Base-by-base conservation (phyloP, 2,113 vertebrate genomes). In the Erythrolamprus reginae region DNA sequence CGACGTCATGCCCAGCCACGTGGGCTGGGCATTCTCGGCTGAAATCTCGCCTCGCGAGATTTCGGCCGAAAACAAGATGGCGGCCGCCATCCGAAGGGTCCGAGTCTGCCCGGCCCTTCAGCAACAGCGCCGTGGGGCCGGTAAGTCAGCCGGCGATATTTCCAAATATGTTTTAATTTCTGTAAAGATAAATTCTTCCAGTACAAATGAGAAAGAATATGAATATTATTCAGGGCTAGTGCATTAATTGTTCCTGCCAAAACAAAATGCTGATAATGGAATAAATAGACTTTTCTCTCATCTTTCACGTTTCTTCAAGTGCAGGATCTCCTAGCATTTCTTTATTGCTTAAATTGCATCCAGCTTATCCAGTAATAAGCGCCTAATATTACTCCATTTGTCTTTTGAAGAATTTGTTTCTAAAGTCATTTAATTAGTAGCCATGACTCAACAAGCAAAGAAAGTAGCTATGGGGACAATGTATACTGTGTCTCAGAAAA, bases 111-210 rank as follows among this genome's bases (percentile, higher is more conserved):
- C n/a, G n/a, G n/a, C n/a, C n/a, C n/a, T n/a, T n/a, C n/a, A n/a
- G n/a, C n/a, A n/a, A n/a, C n/a, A n/a, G n/a, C n/a, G n/a, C n/a
- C n/a, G n/a, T n/a, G n/a, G n/a, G n/a, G n/a, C n/a, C n/a, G n/a
- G n/a, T n/a, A n/a, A n/a, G n/a, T n/a, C n/a, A n/a, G n/a, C n/a
- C n/a, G n/a, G n/a, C n/a, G n/a, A n/a, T n/a, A n/a, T n/a, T 96
- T 95, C 95, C 95, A 96, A 96, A 92, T 52, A 89, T 88, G 7
- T 92, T 84, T 94, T 92, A 94, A 58, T 77, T 94, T 94, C 93
- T 90, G 87, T 91, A 94, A 28, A 23, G 33, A 47, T n/a, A 58
- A n/a, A 84, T 21, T 92, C 93, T 92, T 96, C 95, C 95, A 96
- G 93, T 93, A 95, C 89, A 89, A 88, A 90, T 90, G 90, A 90